Evolutionary conservation across 2,888 invertebrate genomes (phyloP).

Genomic region (Sinhomidia bicolor): DNA sequence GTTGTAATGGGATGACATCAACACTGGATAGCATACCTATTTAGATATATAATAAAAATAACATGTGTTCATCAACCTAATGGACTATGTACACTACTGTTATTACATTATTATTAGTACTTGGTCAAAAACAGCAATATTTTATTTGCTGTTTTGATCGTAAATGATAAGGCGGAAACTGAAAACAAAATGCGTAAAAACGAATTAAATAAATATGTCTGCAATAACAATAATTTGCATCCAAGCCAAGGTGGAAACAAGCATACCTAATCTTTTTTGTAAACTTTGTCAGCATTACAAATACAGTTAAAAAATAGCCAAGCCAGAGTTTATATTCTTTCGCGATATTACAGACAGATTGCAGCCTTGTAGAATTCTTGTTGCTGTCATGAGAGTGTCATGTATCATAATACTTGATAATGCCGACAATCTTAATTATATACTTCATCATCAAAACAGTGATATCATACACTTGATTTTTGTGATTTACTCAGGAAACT

Average conservation of each 20-base stretch:
- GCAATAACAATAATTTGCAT: conserved; percentile 1
- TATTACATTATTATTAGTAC: too few relatives aligned
- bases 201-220: neutral
- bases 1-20: neutral
- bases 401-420: conserved; percentile 2
- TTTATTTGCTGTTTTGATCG: too few relatives aligned
- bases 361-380: neutral
- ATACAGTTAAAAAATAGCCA: neutral
- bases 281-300: neutral
- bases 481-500: conserved; percentile 13
- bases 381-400: conserved; percentile 30
- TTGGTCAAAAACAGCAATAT: too few relatives aligned
- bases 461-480: conserved; percentile 30
- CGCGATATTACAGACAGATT: neutral
- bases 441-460: conserved; percentile 7
- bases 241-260: neutral
- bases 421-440: conserved; percentile 37
- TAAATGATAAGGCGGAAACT: conserved; percentile 29
- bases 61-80: too few relatives aligned
- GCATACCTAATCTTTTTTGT: too few relatives aligned
- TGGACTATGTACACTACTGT: too few relatives aligned
- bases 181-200: neutral
- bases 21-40: neutral
- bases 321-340: neutral
- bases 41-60: neutral